Conservation (phyloP, 2,797 vertebrate species). For the Cynopterus sphinx region DNA sequence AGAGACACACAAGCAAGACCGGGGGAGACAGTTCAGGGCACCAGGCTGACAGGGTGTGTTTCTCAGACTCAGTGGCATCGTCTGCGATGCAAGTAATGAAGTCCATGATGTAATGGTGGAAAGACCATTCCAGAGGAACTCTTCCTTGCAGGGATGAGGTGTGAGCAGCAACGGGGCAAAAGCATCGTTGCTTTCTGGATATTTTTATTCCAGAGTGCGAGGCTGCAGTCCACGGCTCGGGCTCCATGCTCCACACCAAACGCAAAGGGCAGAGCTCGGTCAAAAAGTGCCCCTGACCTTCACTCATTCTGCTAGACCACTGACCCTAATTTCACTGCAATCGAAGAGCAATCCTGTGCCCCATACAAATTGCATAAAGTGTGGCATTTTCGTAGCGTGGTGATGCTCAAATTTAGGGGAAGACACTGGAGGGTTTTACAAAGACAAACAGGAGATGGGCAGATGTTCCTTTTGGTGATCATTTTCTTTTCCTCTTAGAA, state of each 20-base stretch:
- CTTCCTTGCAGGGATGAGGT: not conserved
- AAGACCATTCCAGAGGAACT: not conserved
- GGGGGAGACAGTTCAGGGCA: not conserved
- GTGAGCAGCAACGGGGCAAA: not conserved
- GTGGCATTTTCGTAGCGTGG: not conserved
- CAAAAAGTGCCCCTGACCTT: not conserved
- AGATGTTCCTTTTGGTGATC: not conserved
- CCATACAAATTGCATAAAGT: not conserved
- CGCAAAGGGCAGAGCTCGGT: not conserved
- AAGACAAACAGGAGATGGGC: not conserved
- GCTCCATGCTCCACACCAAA: not conserved
- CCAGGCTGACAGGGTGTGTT: not conserved
- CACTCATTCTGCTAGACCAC: not conserved
- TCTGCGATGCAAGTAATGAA: not conserved
- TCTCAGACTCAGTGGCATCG: not conserved
- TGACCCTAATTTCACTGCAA: not conserved
- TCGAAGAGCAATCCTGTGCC: not conserved
- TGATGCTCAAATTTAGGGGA: not conserved
- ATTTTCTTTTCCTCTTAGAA: not conserved
- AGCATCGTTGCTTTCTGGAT: not conserved
- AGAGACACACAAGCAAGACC: not conserved
- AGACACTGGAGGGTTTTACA: not conserved
- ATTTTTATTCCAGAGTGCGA: not conserved
- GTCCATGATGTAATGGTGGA: not conserved
- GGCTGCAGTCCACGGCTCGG: not conserved